phyloP scores from a whole-genome alignment of 2,113 vertebrate species.

The Antechinus stuartii region DNA sequence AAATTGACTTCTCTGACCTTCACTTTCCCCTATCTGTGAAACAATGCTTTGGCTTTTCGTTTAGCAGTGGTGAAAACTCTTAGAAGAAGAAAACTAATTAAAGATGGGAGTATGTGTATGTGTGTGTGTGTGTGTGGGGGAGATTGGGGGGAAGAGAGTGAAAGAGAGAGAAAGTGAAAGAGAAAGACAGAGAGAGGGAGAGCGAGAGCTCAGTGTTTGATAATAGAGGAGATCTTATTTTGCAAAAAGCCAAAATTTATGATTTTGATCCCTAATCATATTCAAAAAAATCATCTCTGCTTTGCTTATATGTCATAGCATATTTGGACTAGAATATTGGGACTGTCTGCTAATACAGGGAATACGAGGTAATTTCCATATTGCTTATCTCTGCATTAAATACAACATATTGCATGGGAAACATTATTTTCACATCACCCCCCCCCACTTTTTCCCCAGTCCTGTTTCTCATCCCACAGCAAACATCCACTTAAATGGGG shows the following conservation, averaged over 20 bases:
- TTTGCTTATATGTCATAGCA: background rate
- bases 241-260: conserved; percentile 43
- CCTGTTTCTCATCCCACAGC: conserved; percentile 79
- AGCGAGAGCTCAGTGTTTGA: background rate
- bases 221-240: conserved; percentile 12
- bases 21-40: background rate
- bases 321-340: conserved; percentile 15
- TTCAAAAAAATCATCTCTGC: conserved; percentile 33
- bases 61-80: background rate
- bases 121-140: background rate
- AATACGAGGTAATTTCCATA: conserved; percentile 62
- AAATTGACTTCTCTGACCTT: conserved; percentile 19
- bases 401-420: conserved; percentile 77
- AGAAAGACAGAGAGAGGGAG: background rate
- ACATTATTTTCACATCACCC: conserved; percentile 78
- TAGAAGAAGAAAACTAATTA: conserved; percentile 8
- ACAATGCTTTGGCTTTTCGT: background rate
- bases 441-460: conserved; percentile 33
- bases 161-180: too few relatives aligned
- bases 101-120: background rate
- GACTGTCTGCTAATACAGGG: conserved; percentile 38
- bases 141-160: background rate
- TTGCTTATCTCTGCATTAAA: conserved; percentile 77
- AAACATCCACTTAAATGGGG: conserved; percentile 77
- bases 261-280: background rate